Base-by-base conservation (phyloP, 2,113 vertebrate genomes). In the Archocentrus centrarchus region DNA sequence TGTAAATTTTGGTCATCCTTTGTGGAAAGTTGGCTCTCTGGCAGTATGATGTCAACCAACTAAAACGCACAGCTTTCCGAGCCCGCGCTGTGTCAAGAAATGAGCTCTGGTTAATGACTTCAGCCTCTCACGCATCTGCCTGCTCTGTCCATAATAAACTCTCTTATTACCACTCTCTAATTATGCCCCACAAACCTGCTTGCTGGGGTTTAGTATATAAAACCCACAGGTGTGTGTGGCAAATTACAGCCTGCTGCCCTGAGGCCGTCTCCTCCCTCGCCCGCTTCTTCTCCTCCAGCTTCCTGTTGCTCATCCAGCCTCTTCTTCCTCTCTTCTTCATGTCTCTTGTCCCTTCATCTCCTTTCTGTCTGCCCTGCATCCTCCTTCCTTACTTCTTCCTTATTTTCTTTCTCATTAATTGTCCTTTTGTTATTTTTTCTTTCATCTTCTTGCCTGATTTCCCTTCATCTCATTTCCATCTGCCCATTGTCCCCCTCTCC, bases 111-210 rank as follows among this genome's bases (percentile, higher is more conserved):
- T 61, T 82, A 55, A 88, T 88, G 80, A 83, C 77, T 39, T 81
- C 60, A 70, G 30, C 20, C 66, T 15, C 73, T 59, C 75, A 22
- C 1, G 39, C 85, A 70, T 50, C 57, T 85, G 68, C 22, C 37
- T 11, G n/a, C 24, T 77, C 39, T 24, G 53, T 44, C 63, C 17
- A 35, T 85, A 64, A 62, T 85, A 81, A 73, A 85, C 84, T 87
- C 61, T 59, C 47, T 59, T 57, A 81, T 77, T 80, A 84, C 50
- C 5, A 2, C 60, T 35, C 73, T 84, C 11, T 88, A 88, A 86
- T 91, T 80, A 88, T 18, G n/a, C 3, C 37, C 66, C 22, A n/a
- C 75, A 79, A 79, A 79, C 82, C 85, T 70, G 85, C 77, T 39
- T 14, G 55, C 62, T 82, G 68, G 59, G 59, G 50, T 73, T 57